These are phyloP conservation scores for Microdon myrmicae DNA, from an alignment of 2,888 invertebrate genomes.

Conservation along the genomic window DNA sequence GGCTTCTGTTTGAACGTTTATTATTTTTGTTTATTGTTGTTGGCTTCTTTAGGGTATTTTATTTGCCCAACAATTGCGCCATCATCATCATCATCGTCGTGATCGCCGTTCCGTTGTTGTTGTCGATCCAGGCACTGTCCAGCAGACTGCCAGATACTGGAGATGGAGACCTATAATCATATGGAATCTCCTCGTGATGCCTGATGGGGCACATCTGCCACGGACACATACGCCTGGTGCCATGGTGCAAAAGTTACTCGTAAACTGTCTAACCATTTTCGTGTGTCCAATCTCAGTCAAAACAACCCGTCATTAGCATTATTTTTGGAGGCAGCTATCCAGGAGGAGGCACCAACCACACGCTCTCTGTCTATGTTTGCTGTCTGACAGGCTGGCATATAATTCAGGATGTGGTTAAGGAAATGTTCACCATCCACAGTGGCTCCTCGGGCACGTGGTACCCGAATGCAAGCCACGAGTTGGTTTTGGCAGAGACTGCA, in stretches of 20 bases:
- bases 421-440: conserved; percentile 15
- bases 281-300: conserved; percentile 46
- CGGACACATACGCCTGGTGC: conserved; percentile 35
- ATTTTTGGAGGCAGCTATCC: conserved; percentile 39
- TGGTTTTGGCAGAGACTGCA: conserved; percentile 30
- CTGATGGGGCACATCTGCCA: too few relatives aligned
- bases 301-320: conserved; percentile 48
- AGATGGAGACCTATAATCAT: conserved; percentile 20
- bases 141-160: conserved; percentile 12
- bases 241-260: conserved; percentile 6
- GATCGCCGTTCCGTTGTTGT: too few relatives aligned
- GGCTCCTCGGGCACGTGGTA: conserved; percentile 16
- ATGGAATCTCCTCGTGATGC: conserved; percentile 41
- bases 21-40: not conserved
- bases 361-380: conserved; percentile 30
- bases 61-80: too few relatives aligned
- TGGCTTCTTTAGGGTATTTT: too few relatives aligned
- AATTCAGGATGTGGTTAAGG: conserved; percentile 15
- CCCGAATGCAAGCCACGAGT: conserved; percentile 21
- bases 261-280: conserved; percentile 43
- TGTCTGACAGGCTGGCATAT: conserved; percentile 22
- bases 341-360: conserved; percentile 15
- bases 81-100: too few relatives aligned
- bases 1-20: conserved; percentile 34
- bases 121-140: not conserved